phyloP scores from a whole-genome alignment of 2,797 vertebrate genomes.

The Syngnathus acus region DNA sequence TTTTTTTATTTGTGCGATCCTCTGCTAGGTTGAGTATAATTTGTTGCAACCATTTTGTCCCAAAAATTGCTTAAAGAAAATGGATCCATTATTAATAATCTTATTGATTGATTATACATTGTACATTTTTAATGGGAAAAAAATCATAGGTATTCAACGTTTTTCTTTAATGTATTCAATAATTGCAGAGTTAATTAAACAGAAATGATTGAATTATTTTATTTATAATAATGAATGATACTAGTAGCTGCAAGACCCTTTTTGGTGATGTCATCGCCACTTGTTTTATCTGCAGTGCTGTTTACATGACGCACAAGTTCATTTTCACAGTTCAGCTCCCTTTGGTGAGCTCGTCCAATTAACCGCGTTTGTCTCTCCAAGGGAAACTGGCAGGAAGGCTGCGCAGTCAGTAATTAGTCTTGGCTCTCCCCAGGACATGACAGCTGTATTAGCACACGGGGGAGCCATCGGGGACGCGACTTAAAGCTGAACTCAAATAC shows the following conservation, averaged over 20 bases:
- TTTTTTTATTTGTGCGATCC: not conserved
- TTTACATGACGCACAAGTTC: constrained; percentile 45
- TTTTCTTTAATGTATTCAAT: too few species aligned
- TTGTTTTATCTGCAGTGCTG: constrained; percentile 29
- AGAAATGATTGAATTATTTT: too few species aligned
- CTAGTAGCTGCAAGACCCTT: too few species aligned
- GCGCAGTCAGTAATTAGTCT: constrained; percentile 62
- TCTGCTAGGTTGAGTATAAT: not conserved
- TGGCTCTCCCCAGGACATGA: constrained; percentile 57
- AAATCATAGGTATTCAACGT: too few species aligned
- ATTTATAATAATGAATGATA: too few species aligned
- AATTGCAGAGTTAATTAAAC: too few species aligned
- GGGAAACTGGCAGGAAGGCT: constrained; percentile 55
- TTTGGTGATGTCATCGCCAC: constrained; percentile 1
- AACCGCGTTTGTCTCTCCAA: constrained; percentile 47
- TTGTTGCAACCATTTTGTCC: too few species aligned
- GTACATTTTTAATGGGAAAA: too few species aligned
- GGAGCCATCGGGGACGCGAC: constrained; percentile 38
- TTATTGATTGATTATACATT: too few species aligned
- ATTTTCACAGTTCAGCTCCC: constrained; percentile 45
- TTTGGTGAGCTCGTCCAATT: constrained; percentile 55
- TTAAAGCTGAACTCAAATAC: constrained; percentile 44
- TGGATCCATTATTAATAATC: too few species aligned
- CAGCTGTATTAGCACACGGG: constrained; percentile 55
- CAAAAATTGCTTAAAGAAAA: too few species aligned